phyloP scores from a whole-genome alignment of 2,888 invertebrate species.

The Tethea ocularis region DNA sequence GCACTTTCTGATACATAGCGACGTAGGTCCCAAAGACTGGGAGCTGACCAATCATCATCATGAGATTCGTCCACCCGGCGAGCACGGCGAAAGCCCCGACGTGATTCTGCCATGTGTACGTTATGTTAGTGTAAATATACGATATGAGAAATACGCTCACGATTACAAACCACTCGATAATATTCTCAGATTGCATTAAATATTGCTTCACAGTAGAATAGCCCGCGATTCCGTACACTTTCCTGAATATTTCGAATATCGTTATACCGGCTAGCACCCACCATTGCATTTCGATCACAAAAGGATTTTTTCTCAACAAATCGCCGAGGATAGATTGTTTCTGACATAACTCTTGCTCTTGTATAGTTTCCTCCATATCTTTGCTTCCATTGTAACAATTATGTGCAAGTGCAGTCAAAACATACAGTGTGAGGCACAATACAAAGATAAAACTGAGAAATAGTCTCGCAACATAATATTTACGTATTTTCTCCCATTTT shows the following conservation, averaged over 20 bases:
- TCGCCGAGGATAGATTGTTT: conserved; percentile 91
- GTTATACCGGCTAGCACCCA: conserved; percentile 91
- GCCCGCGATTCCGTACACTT: conserved; percentile 91
- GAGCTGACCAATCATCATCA: conserved; percentile 95
- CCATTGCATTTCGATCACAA: conserved; percentile 92
- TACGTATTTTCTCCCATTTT: conserved; percentile 95
- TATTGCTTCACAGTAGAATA: conserved; percentile 93
- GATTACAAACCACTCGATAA: conserved; percentile 94
- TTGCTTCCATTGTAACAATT: conserved; percentile 93
- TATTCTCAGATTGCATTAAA: conserved; percentile 92
- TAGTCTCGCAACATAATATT: conserved; percentile 92
- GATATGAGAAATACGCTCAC: conserved; percentile 92
- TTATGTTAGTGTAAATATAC: conserved; percentile 89
- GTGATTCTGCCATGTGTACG: conserved; percentile 93
- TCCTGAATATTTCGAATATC: conserved; percentile 90
- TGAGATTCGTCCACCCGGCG: conserved; percentile 94
- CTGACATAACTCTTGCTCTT: conserved; percentile 89
- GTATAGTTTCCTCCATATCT: conserved; percentile 88
- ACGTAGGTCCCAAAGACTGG: conserved; percentile 95
- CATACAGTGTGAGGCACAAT: conserved; percentile 91
- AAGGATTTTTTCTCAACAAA: conserved; percentile 88
- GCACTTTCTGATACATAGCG: conserved; percentile 95
- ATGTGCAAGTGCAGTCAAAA: conserved; percentile 91
- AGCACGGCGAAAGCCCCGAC: conserved; percentile 93
- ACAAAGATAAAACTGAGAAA: conserved; percentile 92